These are phyloP conservation scores for Corynorhinus townsendii DNA, from an alignment of 2,113 vertebrate species.

Conservation along the genomic window DNA sequence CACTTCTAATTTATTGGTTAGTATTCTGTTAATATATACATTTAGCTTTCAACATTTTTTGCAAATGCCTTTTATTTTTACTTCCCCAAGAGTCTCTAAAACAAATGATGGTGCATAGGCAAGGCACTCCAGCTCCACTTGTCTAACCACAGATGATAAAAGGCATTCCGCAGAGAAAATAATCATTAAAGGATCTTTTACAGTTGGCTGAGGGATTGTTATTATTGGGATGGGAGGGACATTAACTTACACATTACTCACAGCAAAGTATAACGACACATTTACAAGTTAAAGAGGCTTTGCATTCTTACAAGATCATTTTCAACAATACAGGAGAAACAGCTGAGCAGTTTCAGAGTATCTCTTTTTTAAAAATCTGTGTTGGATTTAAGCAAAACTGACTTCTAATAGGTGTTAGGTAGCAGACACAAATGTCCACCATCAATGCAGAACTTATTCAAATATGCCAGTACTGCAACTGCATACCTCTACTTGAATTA, in stretches of 20 bases:
- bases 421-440: neutral
- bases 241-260: conserved; percentile 61
- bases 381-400: conserved; percentile 7
- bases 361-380: neutral
- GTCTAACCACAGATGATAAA: conserved; percentile 42
- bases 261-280: conserved; percentile 52
- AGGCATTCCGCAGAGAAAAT: conserved; percentile 57
- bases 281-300: conserved; percentile 61
- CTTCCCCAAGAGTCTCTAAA: conserved; percentile 40
- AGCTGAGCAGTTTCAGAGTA: neutral
- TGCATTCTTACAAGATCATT: conserved; percentile 44
- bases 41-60: conserved; percentile 34
- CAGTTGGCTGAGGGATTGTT: conserved; percentile 51
- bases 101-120: neutral
- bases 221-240: conserved; percentile 46
- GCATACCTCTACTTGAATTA: neutral
- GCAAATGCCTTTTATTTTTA: conserved; percentile 51
- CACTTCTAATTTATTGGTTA: conserved; percentile 51
- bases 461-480: neutral
- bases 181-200: conserved; percentile 64
- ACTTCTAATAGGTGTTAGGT: neutral
- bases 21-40: neutral
- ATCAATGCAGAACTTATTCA: neutral
- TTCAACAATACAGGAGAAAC: conserved; percentile 1
- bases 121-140: conserved; percentile 13